Conservation (phyloP, 1,140 invertebrate genomes). For the Leptoteleia sp. region DNA sequence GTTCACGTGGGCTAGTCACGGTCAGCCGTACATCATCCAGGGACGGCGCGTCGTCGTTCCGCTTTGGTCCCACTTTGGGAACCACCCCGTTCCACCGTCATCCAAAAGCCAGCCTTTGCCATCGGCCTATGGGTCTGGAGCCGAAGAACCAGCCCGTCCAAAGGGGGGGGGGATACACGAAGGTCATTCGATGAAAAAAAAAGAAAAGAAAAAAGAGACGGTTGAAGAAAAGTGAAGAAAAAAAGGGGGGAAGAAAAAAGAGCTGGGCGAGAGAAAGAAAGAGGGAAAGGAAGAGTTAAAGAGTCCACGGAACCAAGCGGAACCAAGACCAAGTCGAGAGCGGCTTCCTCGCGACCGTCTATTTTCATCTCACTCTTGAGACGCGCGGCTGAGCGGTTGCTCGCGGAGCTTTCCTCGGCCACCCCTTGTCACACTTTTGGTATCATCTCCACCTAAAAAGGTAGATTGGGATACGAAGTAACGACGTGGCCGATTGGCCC, state of each 20-base stretch:
- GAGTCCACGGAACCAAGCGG: conserved; percentile 22
- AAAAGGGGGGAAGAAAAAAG: neutral
- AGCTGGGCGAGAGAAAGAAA: too few relatives aligned
- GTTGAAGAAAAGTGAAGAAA: too few relatives aligned
- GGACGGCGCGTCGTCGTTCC: conserved; percentile 15
- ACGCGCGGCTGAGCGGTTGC: conserved; percentile 65
- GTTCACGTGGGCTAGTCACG: conserved; percentile 47
- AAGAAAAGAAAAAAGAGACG: too few relatives aligned
- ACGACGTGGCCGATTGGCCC: conserved; percentile 80
- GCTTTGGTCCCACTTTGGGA: neutral
- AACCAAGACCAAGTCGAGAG: conserved; percentile 32
- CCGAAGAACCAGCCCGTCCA: too few relatives aligned
- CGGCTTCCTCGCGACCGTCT: conserved; percentile 65
- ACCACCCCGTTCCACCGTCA: neutral
- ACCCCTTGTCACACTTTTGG: conserved; percentile 78
- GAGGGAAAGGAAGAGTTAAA: conserved; percentile 19
- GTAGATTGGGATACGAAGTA: conserved; percentile 80
- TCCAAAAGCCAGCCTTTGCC: too few relatives aligned
- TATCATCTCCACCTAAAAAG: conserved; percentile 81
- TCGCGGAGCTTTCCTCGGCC: conserved; percentile 72
- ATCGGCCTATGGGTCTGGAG: too few relatives aligned
- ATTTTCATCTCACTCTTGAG: conserved; percentile 77
- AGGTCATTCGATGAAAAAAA: too few relatives aligned
- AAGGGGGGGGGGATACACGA: too few relatives aligned
- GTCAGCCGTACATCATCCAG: conserved; percentile 41